Base-by-base conservation (phyloP, 2,113 vertebrate species). In the Corythornis cristatus region DNA sequence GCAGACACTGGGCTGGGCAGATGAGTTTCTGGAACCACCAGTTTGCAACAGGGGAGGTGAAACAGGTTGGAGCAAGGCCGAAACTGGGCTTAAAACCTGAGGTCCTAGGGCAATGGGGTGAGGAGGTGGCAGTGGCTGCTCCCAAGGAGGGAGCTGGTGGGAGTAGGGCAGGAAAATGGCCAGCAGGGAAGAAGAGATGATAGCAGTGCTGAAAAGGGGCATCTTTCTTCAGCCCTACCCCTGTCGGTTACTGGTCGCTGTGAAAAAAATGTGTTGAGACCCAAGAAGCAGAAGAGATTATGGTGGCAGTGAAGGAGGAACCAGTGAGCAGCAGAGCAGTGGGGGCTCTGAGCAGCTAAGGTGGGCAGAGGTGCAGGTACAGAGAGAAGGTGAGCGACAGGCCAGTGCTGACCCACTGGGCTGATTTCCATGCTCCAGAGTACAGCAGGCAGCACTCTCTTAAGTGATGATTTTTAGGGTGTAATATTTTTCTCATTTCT, bases 311-410 rank as follows among this genome's bases (percentile, higher is more conserved):
- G 91, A 88, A 64, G 53, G 58, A 81, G 67, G 87, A 95, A 88
- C 19, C 16, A 9, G 19, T n/a, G 53, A 71, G n/a, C 53, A 61
- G 84, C 31, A 56, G 64, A 88, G 37, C 1, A 2, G 79, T 2
- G 0, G 4, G 8, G 33, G 15, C 46, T 0, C 3, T 67, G 62
- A 57, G 79, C n/a, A 61, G 43, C 42, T 79, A 26, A 6, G 60
- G 14, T 2, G 2, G 45, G 51, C n/a, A 80, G 72, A 79, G 33
- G 25, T 37, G 76, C 4, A 8, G 83, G 43, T 48, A 15, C 6
- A 43, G 14, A 15, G 35, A 31, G 23, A 45, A 19, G 43, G 31
- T 0, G 1, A 54, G 72, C 0, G 1, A 19, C 8, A 42, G 48
- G 53, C 21, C 72, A 29, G 18, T 25, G 75, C 21, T 26, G 40